Percentiles rank a stretch among this genome's conserved stretches.
Evolutionary conservation across 2,888 invertebrate genomes (phyloP).

Genomic region (Melikaiella ostensackeni): DNA sequence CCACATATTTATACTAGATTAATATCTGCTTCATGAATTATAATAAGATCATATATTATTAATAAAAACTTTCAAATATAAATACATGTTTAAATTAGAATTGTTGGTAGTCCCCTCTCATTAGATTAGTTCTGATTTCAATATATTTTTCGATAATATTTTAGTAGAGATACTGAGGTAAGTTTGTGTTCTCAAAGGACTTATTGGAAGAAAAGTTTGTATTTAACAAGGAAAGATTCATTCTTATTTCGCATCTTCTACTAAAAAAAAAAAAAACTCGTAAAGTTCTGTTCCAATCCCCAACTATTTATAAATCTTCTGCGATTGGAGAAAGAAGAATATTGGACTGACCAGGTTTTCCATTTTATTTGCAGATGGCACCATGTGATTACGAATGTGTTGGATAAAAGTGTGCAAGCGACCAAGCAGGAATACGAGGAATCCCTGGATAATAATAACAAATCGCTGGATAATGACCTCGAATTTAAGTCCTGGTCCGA

Average conservation of each 20-base stretch:
- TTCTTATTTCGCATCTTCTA: too few species aligned
- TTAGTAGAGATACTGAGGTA: constrained; percentile 12
- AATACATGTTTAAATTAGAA: not conserved
- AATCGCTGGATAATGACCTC: not conserved
- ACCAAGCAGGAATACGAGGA: not conserved
- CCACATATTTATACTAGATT: not conserved
- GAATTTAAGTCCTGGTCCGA: not conserved
- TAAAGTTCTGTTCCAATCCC: not conserved
- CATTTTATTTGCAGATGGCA: constrained; percentile 60
- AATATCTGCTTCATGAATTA: not conserved
- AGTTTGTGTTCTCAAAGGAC: constrained; percentile 16
- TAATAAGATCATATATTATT: not conserved
- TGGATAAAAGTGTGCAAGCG: not conserved
- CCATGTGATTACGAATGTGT: not conserved
- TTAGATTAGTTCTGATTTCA: not conserved
- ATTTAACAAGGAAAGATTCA: too few species aligned
- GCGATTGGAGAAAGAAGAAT: constrained; percentile 39
- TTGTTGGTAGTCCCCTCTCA: not conserved
- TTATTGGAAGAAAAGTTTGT: not conserved
- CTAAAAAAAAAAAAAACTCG: not conserved
- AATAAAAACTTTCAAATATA: not conserved
- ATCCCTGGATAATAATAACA: constrained; percentile 5
- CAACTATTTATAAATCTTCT: not conserved
- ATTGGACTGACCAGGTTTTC: constrained; percentile 50
- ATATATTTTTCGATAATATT: not conserved